Evolutionary conservation across 2,797 vertebrate genomes (phyloP).

Genomic region (Sebastes steindachneri): DNA sequence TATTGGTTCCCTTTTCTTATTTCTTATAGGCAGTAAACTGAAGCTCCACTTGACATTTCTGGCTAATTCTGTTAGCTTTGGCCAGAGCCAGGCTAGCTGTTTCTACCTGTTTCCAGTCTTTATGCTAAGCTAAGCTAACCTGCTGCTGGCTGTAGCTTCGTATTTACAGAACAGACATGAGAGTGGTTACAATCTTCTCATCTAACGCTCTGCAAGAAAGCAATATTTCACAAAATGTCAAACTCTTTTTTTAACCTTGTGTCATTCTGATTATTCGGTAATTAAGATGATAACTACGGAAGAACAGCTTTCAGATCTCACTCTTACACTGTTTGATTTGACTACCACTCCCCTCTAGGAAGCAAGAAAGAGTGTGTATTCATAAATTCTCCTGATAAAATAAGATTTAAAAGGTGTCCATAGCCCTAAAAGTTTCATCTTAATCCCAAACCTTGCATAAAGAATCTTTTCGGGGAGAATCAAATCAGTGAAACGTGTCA

Average conservation of each 20-base stretch:
- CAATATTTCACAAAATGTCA: neutral
- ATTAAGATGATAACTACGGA: neutral
- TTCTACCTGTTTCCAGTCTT: neutral
- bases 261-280: neutral
- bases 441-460: neutral
- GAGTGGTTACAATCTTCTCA: neutral
- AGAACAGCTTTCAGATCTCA: neutral
- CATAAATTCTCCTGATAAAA: neutral
- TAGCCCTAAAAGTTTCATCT: neutral
- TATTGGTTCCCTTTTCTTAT: conserved; percentile 36
- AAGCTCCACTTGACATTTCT: neutral
- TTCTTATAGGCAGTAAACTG: neutral
- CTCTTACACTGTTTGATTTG: neutral
- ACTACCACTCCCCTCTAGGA: neutral
- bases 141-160: neutral
- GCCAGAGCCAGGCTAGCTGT: neutral
- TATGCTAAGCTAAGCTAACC: neutral
- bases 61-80: neutral
- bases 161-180: neutral
- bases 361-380: neutral
- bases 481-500: neutral
- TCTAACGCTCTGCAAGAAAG: neutral
- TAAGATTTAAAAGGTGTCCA: neutral
- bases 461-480: neutral
- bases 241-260: neutral